Evolutionary conservation across 2,797 vertebrate species (phyloP).

Genomic region (Hydrocynus forskahlii): DNA sequence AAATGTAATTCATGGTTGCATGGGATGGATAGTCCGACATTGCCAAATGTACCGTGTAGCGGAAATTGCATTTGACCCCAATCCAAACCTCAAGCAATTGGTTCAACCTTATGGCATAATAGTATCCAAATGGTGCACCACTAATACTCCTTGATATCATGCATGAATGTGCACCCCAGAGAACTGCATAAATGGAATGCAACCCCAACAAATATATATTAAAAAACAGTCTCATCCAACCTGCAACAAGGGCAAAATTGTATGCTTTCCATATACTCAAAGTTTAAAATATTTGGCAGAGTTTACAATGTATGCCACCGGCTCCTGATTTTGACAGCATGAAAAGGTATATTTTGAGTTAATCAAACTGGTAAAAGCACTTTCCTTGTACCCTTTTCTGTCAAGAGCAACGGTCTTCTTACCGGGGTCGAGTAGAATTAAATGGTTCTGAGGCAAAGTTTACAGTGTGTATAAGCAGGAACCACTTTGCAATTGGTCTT

Average conservation of each 20-base stretch:
- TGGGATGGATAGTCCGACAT: conserved; percentile 21
- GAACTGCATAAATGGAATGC: neutral
- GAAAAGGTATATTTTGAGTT: conserved; percentile 52
- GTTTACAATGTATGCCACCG: neutral
- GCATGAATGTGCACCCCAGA: neutral
- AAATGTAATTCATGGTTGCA: conserved; percentile 53
- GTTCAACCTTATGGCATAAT: conserved; percentile 14
- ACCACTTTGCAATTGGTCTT: conserved; percentile 6
- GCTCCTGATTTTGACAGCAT: neutral
- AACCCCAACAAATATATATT: neutral
- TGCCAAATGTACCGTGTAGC: conserved; percentile 26
- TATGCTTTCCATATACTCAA: neutral
- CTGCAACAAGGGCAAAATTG: neutral
- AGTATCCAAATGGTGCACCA: neutral
- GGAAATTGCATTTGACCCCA: conserved; percentile 52
- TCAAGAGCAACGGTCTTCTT: conserved; percentile 65
- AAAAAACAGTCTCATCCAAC: neutral
- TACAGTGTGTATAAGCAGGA: conserved; percentile 15
- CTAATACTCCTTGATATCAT: conserved; percentile 21
- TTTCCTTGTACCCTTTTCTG: conserved; percentile 59
- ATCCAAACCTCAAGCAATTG: conserved; percentile 13
- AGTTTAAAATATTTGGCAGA: neutral
- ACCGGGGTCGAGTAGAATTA: conserved; percentile 47
- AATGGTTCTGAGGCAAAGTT: conserved; percentile 23
- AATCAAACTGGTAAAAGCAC: conserved; percentile 65